Evolutionary conservation across 2,113 vertebrate genomes (phyloP).

Genomic region (Ageneiosus marmoratus): DNA sequence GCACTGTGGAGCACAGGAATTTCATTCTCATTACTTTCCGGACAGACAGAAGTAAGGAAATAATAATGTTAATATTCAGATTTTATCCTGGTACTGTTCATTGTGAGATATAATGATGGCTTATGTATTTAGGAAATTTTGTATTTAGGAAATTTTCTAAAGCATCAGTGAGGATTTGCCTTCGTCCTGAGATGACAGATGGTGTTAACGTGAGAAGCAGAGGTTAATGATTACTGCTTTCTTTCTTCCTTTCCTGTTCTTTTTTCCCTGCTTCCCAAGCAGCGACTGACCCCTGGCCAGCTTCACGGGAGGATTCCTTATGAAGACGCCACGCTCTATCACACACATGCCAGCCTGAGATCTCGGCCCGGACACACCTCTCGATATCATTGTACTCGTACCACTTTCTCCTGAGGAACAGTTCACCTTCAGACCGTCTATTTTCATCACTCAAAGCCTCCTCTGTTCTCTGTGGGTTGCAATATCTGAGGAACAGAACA

Average conservation of each 20-base stretch:
- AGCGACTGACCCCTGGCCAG: conserved; percentile 39
- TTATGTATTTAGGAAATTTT: too few relatives aligned
- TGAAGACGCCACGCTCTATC: conserved; percentile 40
- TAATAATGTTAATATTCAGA: too few relatives aligned
- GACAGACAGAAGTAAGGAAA: too few relatives aligned
- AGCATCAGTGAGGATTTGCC: too few relatives aligned
- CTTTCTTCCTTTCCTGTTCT: neutral
- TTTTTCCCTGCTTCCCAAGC: neutral
- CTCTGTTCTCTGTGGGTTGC: conserved; percentile 43
- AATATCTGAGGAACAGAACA: conserved; percentile 42
- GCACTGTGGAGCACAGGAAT: too few relatives aligned
- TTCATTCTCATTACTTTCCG: too few relatives aligned
- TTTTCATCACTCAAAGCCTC: conserved; percentile 42
- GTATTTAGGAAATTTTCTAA: too few relatives aligned
- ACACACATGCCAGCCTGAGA: conserved; percentile 33
- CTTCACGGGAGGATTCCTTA: conserved; percentile 45
- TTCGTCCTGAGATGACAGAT: too few relatives aligned
- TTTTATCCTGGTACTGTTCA: too few relatives aligned
- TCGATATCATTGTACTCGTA: conserved; percentile 24
- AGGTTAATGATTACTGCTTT: too few relatives aligned
- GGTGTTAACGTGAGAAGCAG: too few relatives aligned
- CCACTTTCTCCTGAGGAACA: conserved; percentile 33
- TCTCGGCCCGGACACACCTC: conserved; percentile 6
- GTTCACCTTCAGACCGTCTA: conserved; percentile 47
- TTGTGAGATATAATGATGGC: too few relatives aligned